These are phyloP conservation scores for Pithys albifrons DNA, from an alignment of 2,113 vertebrate species.

Conservation along the genomic window DNA sequence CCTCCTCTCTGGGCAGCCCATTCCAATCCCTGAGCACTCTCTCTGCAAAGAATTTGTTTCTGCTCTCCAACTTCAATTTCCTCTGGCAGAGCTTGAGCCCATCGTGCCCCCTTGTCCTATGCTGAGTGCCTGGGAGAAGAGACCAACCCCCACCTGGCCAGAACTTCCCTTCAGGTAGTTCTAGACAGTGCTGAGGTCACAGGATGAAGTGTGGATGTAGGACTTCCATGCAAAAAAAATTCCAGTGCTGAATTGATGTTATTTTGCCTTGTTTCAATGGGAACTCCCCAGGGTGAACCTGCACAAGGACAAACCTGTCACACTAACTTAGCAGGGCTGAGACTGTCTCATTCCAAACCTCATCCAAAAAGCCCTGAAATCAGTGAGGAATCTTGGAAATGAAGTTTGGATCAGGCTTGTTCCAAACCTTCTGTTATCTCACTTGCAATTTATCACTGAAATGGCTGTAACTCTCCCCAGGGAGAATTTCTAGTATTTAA, in stretches of 20 bases:
- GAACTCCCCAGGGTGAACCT: background rate
- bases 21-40: too few species aligned
- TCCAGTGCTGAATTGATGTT: background rate
- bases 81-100: too few species aligned
- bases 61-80: too few species aligned
- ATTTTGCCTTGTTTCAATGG: background rate
- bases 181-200: background rate
- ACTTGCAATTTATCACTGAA: conserved; percentile 54
- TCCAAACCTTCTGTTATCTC: conserved; percentile 13
- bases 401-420: background rate
- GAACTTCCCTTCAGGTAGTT: too few species aligned
- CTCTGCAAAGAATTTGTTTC: too few species aligned
- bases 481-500: conserved; percentile 54
- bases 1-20: too few species aligned
- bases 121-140: too few species aligned
- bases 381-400: background rate
- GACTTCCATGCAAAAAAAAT: background rate
- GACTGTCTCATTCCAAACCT: background rate
- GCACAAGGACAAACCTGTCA: background rate
- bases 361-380: background rate
- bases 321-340: background rate
- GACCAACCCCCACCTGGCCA: too few species aligned
- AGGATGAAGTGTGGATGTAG: background rate
- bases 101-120: too few species aligned
- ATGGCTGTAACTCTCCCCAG: conserved; percentile 37